Evolutionary conservation across 2,888 invertebrate species (phyloP).

Genomic region (Andrena trimmerana): DNA sequence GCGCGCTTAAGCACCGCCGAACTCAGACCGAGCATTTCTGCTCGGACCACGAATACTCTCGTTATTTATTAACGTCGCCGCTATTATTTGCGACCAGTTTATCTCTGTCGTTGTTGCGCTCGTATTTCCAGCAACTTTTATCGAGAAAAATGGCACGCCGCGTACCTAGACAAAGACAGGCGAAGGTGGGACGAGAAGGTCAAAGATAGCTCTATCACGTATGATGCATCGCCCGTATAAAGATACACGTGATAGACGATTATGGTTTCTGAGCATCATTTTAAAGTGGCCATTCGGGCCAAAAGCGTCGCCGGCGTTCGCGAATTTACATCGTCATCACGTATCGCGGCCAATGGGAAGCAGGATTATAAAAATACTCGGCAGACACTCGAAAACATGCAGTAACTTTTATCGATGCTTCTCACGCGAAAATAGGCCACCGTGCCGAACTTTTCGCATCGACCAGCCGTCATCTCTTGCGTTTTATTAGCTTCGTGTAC

Average conservation of each 20-base stretch:
- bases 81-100: conserved; percentile 28
- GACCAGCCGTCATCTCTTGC: background rate
- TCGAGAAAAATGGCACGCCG: background rate
- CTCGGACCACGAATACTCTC: background rate
- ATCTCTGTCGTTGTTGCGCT: conserved; percentile 15
- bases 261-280: conserved; percentile 41
- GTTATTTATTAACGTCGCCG: conserved; percentile 33
- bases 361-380: conserved; percentile 22
- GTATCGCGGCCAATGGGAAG: conserved; percentile 11
- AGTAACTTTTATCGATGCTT: conserved; percentile 23
- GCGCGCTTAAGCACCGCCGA: background rate
- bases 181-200: conserved; percentile 30
- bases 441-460: background rate
- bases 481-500: background rate
- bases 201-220: conserved; percentile 30
- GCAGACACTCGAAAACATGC: background rate
- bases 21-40: background rate
- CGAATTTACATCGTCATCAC: conserved; percentile 43
- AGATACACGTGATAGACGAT: conserved; percentile 39
- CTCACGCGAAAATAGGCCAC: conserved; percentile 6
- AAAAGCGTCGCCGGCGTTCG: conserved; percentile 20
- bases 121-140: conserved; percentile 31
- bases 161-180: background rate
- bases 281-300: conserved; percentile 31
- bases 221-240: conserved; percentile 46